Evolutionary conservation across 2,797 vertebrate genomes (phyloP), one percentile per base, ranked within the genome.

Genomic region (Gobionotothen gibberifrons): DNA sequence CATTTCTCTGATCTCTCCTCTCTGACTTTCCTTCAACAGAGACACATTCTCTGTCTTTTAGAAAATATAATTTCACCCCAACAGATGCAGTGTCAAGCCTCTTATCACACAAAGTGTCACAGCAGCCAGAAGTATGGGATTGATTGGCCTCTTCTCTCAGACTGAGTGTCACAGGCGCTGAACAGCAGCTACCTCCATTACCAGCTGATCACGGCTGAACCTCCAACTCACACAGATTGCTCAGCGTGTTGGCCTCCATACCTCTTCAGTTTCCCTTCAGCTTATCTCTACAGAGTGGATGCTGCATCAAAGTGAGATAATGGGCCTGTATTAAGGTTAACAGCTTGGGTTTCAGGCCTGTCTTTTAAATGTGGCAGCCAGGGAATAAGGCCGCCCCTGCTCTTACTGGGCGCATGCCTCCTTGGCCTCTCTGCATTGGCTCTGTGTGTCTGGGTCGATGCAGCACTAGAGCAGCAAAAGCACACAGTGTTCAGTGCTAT

Each of bases 361-460:
- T 70, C 56, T 65, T 70, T 54, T 71, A 22, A 19, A 65, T 64
- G 62, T 63, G 69, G 69, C 71, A 78, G 65, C 57, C 57, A 5
- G 46, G 65, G 67, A 80, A 81, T 54, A 52, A 52, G 7, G 8
- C 73, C 59, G 65, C 69, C 64, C 74, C 76, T 84, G 68, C 63
- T 64, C 75, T 61, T 66, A 15, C 75, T 57, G 56, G 66, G 51
- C 46, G 22, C 22, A 16, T 3, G 67, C 48, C 70, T 75, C 72
- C 48, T 76, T 43, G 21, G 59, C 69, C 65, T 72, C 26, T n/a
- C 21, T 62, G 69, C 66, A 54, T 42, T 68, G 71, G 19, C 66
- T 66, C 68, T 51, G 56, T 82, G 69, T 63, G 69, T 63, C 73
- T 83, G 5, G 82, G 85, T 91, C 78, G n/a, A 90, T 92, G 85